phyloP scores from a whole-genome alignment of 1,140 invertebrate genomes.

The Paraescarpia echinospica region DNA sequence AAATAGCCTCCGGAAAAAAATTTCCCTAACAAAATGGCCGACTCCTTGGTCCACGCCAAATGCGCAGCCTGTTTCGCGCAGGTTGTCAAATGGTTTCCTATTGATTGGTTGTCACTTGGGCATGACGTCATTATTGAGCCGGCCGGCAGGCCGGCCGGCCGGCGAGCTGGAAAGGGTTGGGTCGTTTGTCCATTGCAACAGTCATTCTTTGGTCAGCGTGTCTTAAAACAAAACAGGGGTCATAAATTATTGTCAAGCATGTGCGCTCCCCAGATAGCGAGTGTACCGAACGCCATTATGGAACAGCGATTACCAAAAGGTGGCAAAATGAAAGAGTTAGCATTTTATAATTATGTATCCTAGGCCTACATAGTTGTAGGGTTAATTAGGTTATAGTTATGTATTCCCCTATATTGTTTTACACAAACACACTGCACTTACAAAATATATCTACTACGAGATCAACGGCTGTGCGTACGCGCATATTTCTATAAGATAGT shows the following conservation, averaged over 20 bases:
- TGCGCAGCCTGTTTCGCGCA: slow-evolving; percentile 19
- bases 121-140: neutral
- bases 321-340: too few species aligned
- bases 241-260: neutral
- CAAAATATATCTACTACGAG: too few species aligned
- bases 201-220: neutral
- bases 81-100: slow-evolving; percentile 11
- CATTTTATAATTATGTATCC: too few species aligned
- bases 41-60: slow-evolving; percentile 16
- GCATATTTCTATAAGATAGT: too few species aligned
- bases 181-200: neutral
- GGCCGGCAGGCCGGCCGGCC: too few species aligned
- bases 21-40: slow-evolving; percentile 18
- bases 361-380: too few species aligned
- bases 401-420: too few species aligned
- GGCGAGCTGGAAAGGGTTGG: neutral
- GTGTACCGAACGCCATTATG: neutral
- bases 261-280: neutral
- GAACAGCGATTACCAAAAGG: neutral
- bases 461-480: too few species aligned
- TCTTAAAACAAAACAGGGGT: neutral
- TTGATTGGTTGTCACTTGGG: neutral
- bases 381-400: too few species aligned
- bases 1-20: neutral
- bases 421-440: too few species aligned